phyloP scores from a whole-genome alignment of 2,797 vertebrate species.

The Cheirogaleus major region DNA sequence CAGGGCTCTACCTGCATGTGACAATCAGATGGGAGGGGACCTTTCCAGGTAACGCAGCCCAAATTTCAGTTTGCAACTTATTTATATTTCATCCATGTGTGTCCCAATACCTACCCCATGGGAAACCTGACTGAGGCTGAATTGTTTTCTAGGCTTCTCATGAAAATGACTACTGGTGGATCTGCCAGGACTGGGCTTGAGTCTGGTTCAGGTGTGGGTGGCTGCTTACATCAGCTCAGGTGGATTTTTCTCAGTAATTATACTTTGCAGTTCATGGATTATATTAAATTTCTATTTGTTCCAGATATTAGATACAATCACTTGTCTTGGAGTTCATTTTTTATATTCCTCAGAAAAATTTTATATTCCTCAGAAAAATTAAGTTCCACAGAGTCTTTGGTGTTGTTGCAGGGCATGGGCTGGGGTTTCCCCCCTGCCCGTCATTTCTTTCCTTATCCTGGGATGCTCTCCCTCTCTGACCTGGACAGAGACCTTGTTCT shows the following conservation, averaged over 20 bases:
- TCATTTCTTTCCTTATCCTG: not conserved
- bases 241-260: conserved; percentile 27
- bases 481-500: not conserved
- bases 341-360: not conserved
- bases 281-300: not conserved
- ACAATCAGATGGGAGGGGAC: not conserved
- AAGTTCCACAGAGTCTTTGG: not conserved
- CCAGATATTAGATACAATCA: not conserved
- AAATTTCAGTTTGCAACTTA: not conserved
- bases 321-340: not conserved
- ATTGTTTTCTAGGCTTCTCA: not conserved
- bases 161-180: not conserved
- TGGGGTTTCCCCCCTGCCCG: not conserved
- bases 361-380: not conserved
- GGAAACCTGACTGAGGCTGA: not conserved
- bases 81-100: not conserved
- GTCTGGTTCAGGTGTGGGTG: not conserved
- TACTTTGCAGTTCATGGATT: not conserved
- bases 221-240: not conserved
- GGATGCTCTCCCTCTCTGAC: not conserved
- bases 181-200: not conserved
- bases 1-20: not conserved
- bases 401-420: not conserved
- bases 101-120: not conserved
- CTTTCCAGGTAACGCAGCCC: not conserved